A percentile compares a stretch with the other conserved stretches of the same genome.
These are phyloP conservation scores for Argyrosomus regius DNA, from an alignment of 2,797 vertebrate genomes.

Conservation along the genomic window DNA sequence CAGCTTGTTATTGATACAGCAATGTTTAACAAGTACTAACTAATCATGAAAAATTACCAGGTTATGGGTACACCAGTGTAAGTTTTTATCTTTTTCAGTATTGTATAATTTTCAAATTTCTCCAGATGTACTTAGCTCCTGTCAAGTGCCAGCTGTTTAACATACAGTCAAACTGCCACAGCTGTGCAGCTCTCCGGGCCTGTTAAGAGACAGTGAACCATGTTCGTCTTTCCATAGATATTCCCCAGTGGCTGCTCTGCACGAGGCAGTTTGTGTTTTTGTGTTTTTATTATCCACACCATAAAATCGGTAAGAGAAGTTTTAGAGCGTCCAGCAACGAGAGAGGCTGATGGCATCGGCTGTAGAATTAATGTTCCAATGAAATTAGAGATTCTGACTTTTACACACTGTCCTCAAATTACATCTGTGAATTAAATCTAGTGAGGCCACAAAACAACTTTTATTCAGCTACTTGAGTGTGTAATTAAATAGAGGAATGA, in stretches of 20 bases:
- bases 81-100: conserved; percentile 15
- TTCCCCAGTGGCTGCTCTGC: conserved; percentile 43
- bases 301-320: conserved; percentile 62
- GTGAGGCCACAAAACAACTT: conserved; percentile 32
- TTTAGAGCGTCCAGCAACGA: conserved; percentile 46
- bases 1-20: conserved; percentile 1
- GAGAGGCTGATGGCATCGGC: conserved; percentile 39
- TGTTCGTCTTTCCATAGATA: conserved; percentile 57
- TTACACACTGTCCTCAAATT: conserved; percentile 54
- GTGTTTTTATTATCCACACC: conserved; percentile 56
- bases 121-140: conserved; percentile 56
- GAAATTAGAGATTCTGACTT: conserved; percentile 54
- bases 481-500: conserved; percentile 36
- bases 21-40: conserved; percentile 2
- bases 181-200: conserved; percentile 57
- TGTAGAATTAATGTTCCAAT: conserved; percentile 64
- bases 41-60: conserved; percentile 34
- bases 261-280: conserved; percentile 49
- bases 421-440: conserved; percentile 46
- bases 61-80: conserved; percentile 4
- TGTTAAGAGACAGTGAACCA: conserved; percentile 63
- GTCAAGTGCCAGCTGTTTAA: conserved; percentile 69
- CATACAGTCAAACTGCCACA: conserved; percentile 60
- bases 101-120: conserved; percentile 40
- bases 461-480: conserved; percentile 28